Conservation (phyloP, 1,140 invertebrate species). For the Trachymyrmex cornetzi region DNA sequence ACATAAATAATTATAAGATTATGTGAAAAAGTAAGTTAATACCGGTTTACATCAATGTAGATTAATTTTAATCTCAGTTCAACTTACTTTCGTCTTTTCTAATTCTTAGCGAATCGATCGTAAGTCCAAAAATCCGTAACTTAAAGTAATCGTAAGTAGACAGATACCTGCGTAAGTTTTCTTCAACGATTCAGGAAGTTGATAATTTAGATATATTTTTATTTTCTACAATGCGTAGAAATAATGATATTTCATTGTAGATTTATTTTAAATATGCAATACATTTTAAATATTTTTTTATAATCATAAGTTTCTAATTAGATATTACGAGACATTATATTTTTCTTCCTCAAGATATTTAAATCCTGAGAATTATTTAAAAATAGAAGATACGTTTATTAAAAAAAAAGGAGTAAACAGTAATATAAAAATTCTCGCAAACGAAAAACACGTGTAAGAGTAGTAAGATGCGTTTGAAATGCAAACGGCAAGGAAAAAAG, state of each 20-base stretch:
- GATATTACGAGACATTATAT: neutral
- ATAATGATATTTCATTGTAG: neutral
- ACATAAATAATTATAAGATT: too few relatives aligned
- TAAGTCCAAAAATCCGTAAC: too few relatives aligned
- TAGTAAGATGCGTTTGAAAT: neutral
- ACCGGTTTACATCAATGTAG: too few relatives aligned
- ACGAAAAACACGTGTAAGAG: neutral
- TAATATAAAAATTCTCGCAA: neutral
- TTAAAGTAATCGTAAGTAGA: too few relatives aligned
- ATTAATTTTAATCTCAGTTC: too few relatives aligned
- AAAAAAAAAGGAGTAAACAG: neutral
- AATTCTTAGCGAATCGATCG: too few relatives aligned
- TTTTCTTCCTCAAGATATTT: neutral
- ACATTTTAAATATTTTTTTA: neutral
- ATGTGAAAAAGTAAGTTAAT: too few relatives aligned
- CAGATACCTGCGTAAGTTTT: neutral
- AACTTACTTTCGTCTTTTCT: too few relatives aligned
- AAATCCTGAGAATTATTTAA: neutral
- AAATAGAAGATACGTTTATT: slow-evolving; percentile 7
- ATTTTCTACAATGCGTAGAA: neutral
- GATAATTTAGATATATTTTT: neutral
- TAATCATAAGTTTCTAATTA: neutral
- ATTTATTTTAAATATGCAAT: slow-evolving; percentile 20
- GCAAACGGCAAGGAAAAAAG: neutral
- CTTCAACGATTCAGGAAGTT: too few relatives aligned